phyloP scores from a whole-genome alignment of 2,888 invertebrate species.

The Ommatoiulus sabulosus region DNA sequence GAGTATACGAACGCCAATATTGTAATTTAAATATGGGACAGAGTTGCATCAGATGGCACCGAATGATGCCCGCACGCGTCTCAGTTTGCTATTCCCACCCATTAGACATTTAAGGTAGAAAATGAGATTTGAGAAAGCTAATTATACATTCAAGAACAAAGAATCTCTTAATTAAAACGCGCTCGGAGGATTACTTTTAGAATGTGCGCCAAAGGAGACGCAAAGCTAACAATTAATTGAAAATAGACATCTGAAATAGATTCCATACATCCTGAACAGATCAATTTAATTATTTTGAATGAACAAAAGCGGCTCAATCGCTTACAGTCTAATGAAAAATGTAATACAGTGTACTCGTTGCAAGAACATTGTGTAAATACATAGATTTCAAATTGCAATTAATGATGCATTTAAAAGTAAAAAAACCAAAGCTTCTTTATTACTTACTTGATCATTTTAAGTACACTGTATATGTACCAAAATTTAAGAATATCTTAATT shows the following conservation, averaged over 20 bases:
- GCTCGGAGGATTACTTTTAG: not conserved
- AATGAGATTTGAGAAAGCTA: constrained; percentile 41
- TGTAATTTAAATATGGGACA: not conserved
- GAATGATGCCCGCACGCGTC: not conserved
- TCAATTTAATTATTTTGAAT: not conserved
- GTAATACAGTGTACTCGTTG: not conserved
- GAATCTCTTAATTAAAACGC: constrained; percentile 38
- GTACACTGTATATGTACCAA: no score
- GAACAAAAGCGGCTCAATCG: not conserved
- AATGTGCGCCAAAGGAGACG: not conserved
- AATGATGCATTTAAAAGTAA: no score
- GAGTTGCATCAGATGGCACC: constrained; percentile 1
- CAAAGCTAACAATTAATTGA: constrained; percentile 28
- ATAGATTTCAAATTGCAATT: no score
- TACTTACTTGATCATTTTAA: no score
- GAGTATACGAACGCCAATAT: not conserved
- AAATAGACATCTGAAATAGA: not conserved
- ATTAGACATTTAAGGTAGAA: constrained; percentile 20
- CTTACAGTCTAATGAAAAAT: not conserved
- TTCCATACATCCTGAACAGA: not conserved
- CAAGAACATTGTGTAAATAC: no score
- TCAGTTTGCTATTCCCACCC: not conserved
- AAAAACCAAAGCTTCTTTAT: no score
- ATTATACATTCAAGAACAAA: constrained; percentile 48
- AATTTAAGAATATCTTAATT: no score